These are phyloP conservation scores for Diachasma alloeum DNA, from an alignment of 1,140 invertebrate species.

Conservation along the genomic window DNA sequence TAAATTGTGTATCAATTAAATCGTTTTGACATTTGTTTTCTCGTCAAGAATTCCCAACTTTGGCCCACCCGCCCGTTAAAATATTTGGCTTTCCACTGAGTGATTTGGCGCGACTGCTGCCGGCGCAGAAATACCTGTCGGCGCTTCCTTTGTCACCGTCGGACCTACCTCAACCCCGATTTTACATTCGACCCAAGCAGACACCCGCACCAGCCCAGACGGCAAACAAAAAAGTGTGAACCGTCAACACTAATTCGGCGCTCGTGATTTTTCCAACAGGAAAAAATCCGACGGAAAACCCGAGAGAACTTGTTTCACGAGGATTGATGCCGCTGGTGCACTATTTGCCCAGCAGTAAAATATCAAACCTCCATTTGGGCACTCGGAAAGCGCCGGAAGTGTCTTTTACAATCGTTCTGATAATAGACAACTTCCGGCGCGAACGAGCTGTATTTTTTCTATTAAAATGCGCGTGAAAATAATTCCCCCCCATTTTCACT, in stretches of 20 bases:
- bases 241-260: neutral
- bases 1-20: too few species aligned
- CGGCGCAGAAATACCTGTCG: neutral
- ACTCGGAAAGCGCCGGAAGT: neutral
- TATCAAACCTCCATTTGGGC: neutral
- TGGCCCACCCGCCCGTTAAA: neutral
- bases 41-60: neutral
- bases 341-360: neutral
- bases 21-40: neutral
- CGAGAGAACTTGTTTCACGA: neutral
- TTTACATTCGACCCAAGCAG: too few species aligned
- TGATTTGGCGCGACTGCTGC: neutral
- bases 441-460: neutral
- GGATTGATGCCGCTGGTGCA: neutral
- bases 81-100: neutral
- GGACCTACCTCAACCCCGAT: neutral
- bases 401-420: conserved; percentile 1
- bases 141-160: neutral
- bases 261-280: neutral
- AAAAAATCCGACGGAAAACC: neutral
- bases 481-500: too few species aligned
- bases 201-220: neutral
- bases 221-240: neutral
- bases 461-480: neutral
- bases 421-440: neutral